Base-by-base conservation (phyloP, 2,113 vertebrate genomes). In the Marcusenius ussheri region DNA sequence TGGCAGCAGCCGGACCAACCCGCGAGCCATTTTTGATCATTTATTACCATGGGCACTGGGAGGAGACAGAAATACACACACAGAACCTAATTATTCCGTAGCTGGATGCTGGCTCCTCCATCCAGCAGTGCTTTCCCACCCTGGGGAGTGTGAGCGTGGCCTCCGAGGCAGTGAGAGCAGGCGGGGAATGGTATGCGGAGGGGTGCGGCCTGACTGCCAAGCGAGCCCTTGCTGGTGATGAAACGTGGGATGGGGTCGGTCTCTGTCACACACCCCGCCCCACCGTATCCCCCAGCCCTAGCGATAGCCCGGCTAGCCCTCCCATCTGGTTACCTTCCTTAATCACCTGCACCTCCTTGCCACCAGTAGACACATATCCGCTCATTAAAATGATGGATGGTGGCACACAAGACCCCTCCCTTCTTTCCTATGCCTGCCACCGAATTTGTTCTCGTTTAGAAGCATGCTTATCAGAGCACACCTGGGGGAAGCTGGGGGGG, bases 351-450 rank as follows among this genome's bases (percentile, higher is more conserved):
- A 95, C 94, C 96, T 96, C 95, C 94, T 96, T 95, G 96, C 96
- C 91, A 91, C 91, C 91, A 91, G 90, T 88, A 90, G 96, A 96
- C 96, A 95, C 93, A 93, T 93, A 94, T 94, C 94, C 94, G 92
- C 95, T 98, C 96, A 97, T 98, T 98, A 97, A 91, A 94, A 95
- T 97, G 97, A 98, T 97, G 96, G 96, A 97, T 98, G 95, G 94
- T 94, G 91, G 92, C 91, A 92, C 89, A 91, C 90, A 94, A 90
- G 93, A 91, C 89, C 93, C 91, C 93, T 88, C 92, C 90, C 88
- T 83, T 51, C 91, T 92, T 90, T 92, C 95, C 92, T 92, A 94
- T 90, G 83, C 84, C 85, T 91, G 92, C 90, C 92, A 95, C 93
- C 91, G 94, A 94, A 96, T 95, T 94, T 95, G 95, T 96, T 95